phyloP scores from a whole-genome alignment of 2,797 vertebrate species.

The Sebastes nivosus region DNA sequence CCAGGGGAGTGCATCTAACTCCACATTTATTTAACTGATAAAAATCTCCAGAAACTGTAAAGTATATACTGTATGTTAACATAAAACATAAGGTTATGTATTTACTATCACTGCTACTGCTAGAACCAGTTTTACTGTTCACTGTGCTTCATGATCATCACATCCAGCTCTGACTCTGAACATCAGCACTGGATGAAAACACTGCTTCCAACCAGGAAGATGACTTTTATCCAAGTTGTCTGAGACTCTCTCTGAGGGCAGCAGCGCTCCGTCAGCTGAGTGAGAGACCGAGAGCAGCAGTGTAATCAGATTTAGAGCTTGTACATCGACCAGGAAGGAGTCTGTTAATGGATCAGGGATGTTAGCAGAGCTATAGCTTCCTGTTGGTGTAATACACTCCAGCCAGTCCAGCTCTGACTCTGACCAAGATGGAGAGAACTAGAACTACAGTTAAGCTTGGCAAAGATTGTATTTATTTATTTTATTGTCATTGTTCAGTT shows the following conservation, averaged over 20 bases:
- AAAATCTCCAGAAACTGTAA: background rate
- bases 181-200: background rate
- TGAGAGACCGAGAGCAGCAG: background rate
- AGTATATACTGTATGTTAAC: too few species aligned
- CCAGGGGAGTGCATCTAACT: too few species aligned
- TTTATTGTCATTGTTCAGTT: too few species aligned
- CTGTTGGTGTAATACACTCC: slow-evolving; percentile 25
- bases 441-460: background rate
- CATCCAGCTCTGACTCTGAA: background rate
- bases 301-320: slow-evolving; percentile 23
- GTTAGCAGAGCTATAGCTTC: slow-evolving; percentile 15
- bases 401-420: background rate
- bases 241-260: background rate
- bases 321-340: slow-evolving; percentile 9
- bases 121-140: too few species aligned
- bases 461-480: background rate
- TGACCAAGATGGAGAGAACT: background rate
- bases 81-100: too few species aligned
- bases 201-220: background rate
- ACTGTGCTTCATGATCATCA: background rate
- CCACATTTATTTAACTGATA: background rate
- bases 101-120: background rate
- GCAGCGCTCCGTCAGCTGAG: background rate
- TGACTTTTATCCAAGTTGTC: too few species aligned
- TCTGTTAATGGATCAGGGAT: slow-evolving; percentile 33